Evolutionary conservation across 2,888 invertebrate species (phyloP), one percentile per base, ranked within the genome.

Genomic region (Lacanobia wlatinum): DNA sequence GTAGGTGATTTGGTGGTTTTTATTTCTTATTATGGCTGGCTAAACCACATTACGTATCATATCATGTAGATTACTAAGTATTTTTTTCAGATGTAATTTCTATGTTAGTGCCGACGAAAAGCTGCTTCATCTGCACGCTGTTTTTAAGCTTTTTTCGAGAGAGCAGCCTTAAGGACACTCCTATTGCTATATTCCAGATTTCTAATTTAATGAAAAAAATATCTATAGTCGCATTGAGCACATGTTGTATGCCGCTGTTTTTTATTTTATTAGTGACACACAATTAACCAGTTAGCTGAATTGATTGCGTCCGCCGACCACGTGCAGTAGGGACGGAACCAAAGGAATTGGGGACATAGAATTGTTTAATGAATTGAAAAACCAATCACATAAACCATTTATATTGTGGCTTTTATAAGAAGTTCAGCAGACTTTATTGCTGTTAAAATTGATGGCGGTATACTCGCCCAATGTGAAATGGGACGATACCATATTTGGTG

Each of bases 211-310:
- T 43, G 0, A 14, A 43, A 5, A 40, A 3, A 40, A 43, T 5
- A 43, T 7, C 3, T 3, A 16, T 21, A 38, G 9, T 16, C 7
- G 8, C 28, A 40, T 12, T 78, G 75, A 23, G 8, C 52, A 64
- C 83, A 83, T 80, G 55, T 88, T 85, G 91, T 72, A 84, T 90
- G 72, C 86, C 60, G 58, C 83, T 80, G 70, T 91, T 91, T 88
- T 85, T 80, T 86, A 87, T 90, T 92, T 91, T 90, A 89, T 89
- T 90, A 92, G 82, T 88, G 87, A 84, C 87, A 90, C 84, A 85
- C 94, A 95, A 96, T 96, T 96, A 95, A 90, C 92, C 86, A 91
- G 92, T 96, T 96, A 93, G 85, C 90, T 92, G 88, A 96, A 95
- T 96, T 94, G 95, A 93, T 95, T 93, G 87, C 90, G 90, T 96